Percentiles rank a stretch among this genome's conserved stretches.
Evolutionary conservation across 2,113 vertebrate genomes (phyloP).

Genomic region (Carlito syrichta): DNA sequence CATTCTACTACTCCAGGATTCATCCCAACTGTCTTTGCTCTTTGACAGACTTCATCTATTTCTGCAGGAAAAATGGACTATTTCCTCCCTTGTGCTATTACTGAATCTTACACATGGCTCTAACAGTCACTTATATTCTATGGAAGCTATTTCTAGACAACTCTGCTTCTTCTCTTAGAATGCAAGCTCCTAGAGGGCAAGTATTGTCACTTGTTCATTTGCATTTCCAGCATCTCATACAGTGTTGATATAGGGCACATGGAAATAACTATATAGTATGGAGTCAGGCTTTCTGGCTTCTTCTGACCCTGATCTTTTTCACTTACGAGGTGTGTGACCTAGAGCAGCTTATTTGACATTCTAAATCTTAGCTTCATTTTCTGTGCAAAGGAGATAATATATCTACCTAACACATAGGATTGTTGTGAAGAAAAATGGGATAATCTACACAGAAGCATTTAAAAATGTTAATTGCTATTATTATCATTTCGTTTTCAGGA

Average conservation of each 20-base stretch:
- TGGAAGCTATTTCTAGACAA: neutral
- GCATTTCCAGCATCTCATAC: neutral
- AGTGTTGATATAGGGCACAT: neutral
- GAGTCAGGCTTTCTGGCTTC: neutral
- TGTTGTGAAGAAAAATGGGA: neutral
- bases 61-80: neutral
- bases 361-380: slow-evolving; percentile 32
- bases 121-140: neutral
- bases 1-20: neutral
- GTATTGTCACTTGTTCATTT: neutral
- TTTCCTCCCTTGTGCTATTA: neutral
- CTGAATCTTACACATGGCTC: neutral
- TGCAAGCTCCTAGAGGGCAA: neutral
- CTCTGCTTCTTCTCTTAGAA: neutral
- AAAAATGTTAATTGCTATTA: neutral
- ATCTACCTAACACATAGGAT: neutral
- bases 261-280: neutral
- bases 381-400: neutral
- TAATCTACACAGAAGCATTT: neutral
- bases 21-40: neutral
- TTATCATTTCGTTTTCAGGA: neutral
- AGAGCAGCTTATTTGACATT: slow-evolving; percentile 8
- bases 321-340: neutral
- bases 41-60: neutral
- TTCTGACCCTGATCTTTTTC: neutral